Conservation (phyloP, 1,140 invertebrate genomes). For the Cryptotermes secundus region DNA sequence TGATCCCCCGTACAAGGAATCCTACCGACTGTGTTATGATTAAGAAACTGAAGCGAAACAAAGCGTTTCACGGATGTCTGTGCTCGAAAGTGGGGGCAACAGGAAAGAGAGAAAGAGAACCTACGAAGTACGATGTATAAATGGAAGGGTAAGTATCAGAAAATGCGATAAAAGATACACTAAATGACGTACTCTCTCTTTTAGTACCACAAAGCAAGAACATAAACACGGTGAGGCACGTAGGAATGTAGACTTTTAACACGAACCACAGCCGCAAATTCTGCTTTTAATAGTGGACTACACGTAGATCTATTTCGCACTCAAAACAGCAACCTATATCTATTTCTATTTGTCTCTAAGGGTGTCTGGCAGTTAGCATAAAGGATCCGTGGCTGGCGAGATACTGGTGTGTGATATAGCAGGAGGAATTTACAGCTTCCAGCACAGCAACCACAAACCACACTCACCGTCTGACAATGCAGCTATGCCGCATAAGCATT, state of each 20-base stretch:
- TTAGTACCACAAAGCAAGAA: neutral
- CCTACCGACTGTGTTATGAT: no score
- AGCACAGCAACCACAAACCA: neutral
- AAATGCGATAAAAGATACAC: neutral
- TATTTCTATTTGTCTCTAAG: conserved; percentile 3
- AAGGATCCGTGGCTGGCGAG: neutral
- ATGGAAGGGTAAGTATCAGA: neutral
- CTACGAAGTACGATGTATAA: no score
- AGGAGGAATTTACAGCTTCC: neutral
- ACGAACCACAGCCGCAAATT: neutral
- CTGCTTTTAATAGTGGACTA: neutral
- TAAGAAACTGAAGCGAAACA: no score
- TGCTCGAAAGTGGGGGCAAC: no score
- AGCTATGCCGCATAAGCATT: neutral
- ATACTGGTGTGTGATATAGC: neutral
- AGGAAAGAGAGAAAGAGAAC: no score
- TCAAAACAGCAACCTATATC: neutral
- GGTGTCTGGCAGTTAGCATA: neutral
- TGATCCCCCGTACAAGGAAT: no score
- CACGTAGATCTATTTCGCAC: neutral
- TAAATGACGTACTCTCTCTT: neutral
- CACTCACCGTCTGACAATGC: neutral
- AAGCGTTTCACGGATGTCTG: no score
- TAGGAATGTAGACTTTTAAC: neutral
- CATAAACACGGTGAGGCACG: neutral